These are phyloP conservation scores for Hylaeus volcanicus DNA, from an alignment of 1,140 invertebrate genomes.

Conservation along the genomic window DNA sequence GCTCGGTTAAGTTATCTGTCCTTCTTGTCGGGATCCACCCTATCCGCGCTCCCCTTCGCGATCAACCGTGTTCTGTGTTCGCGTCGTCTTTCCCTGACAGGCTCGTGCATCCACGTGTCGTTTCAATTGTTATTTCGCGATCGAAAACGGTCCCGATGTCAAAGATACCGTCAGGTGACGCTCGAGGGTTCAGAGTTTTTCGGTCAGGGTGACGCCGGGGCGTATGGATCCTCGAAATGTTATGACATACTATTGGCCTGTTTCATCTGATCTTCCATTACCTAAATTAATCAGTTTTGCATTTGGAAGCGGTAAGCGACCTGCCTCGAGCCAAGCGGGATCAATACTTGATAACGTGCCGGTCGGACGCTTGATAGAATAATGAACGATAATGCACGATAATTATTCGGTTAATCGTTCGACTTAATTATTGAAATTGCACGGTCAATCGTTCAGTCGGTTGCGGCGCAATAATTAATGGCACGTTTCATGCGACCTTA, in stretches of 20 bases:
- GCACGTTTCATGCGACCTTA: slow-evolving; percentile 23
- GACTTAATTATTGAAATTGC: slow-evolving; percentile 60
- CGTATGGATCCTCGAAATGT: slow-evolving; percentile 43
- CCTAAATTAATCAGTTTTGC: slow-evolving; percentile 49
- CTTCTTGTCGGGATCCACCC: slow-evolving; percentile 12
- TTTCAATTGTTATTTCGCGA: slow-evolving; percentile 43
- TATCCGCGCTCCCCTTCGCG: slow-evolving; percentile 31
- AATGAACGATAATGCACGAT: slow-evolving; percentile 59
- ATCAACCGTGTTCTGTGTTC: slow-evolving; percentile 29
- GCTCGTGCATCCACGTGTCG: slow-evolving; percentile 38
- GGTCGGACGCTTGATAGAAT: slow-evolving; percentile 45
- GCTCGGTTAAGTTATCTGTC: slow-evolving; percentile 55
- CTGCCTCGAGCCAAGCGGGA: slow-evolving; percentile 39
- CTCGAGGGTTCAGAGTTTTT: background rate
- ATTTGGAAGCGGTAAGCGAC: slow-evolving; percentile 41
- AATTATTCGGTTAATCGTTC: slow-evolving; percentile 57
- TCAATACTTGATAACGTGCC: slow-evolving; percentile 51
- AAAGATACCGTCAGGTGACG: slow-evolving; percentile 18
- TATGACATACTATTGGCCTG: background rate
- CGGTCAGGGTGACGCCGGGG: background rate
- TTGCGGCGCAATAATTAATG: slow-evolving; percentile 45
- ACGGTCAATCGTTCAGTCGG: slow-evolving; percentile 47
- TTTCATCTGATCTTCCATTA: slow-evolving; percentile 46
- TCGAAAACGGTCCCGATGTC: slow-evolving; percentile 24
- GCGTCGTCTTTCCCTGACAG: slow-evolving; percentile 12